Conservation (phyloP, 92 coral and sea anemone species). For the Blastomussa wellsi region DNA sequence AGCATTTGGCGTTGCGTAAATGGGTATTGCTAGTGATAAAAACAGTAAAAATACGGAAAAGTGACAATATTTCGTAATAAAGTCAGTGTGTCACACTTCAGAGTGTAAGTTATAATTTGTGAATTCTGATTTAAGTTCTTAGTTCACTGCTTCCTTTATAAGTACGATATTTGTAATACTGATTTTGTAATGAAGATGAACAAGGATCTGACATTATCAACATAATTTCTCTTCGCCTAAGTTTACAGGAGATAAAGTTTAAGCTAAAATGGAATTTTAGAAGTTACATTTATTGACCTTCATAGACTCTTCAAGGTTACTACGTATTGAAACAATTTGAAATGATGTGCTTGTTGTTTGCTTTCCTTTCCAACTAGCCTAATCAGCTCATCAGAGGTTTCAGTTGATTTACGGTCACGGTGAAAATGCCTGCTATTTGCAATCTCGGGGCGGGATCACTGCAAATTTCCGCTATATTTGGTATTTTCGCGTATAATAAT, state of each 20-base stretch:
- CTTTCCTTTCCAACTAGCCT: neutral
- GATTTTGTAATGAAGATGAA: too few relatives aligned
- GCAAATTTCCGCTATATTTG: neutral
- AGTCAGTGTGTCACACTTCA: too few relatives aligned
- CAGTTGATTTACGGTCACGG: too few relatives aligned
- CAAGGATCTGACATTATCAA: too few relatives aligned
- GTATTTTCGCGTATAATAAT: neutral
- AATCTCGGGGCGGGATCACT: neutral
- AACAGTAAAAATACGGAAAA: too few relatives aligned
- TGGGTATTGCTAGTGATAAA: neutral
- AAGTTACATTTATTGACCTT: too few relatives aligned
- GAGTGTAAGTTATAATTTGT: too few relatives aligned
- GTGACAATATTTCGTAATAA: too few relatives aligned
- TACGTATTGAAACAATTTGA: neutral
- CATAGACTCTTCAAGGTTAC: neutral
- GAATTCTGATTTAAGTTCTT: too few relatives aligned
- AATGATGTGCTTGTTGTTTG: neutral
- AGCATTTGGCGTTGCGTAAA: neutral
- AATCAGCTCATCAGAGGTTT: neutral
- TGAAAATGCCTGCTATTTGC: neutral
- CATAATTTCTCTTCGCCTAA: too few relatives aligned
- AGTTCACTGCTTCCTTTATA: too few relatives aligned
- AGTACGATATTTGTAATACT: too few relatives aligned
- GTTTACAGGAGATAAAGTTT: neutral
- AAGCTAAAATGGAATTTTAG: neutral